These are phyloP conservation scores for Mythimna ferrago DNA, from an alignment of 2,888 invertebrate species.

Conservation along the genomic window DNA sequence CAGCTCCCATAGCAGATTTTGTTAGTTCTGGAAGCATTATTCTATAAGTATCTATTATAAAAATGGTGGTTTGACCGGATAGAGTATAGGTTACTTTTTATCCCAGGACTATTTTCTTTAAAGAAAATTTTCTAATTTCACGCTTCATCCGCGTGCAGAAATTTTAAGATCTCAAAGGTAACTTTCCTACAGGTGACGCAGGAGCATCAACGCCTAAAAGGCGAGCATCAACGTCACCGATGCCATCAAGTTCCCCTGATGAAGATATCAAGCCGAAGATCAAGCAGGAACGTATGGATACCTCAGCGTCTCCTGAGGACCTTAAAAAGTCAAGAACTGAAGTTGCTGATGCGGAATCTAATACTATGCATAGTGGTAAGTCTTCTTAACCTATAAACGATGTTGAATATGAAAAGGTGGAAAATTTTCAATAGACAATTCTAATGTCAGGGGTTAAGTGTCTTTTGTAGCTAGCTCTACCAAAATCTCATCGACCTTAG, in stretches of 20 bases:
- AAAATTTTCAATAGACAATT: not conserved
- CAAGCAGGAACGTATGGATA: slow-evolving; percentile 93
- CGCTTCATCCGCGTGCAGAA: too few species aligned
- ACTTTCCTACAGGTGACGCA: slow-evolving; percentile 83
- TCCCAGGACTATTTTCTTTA: too few species aligned
- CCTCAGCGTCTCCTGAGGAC: slow-evolving; percentile 92
- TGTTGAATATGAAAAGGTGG: not conserved
- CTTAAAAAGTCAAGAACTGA: slow-evolving; percentile 95
- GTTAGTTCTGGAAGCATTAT: too few species aligned
- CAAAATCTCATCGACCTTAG: not conserved
- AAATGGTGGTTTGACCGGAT: too few species aligned
- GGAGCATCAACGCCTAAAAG: slow-evolving; percentile 92
- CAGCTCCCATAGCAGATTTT: too few species aligned
- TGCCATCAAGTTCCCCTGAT: slow-evolving; percentile 89
- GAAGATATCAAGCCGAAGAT: slow-evolving; percentile 90
- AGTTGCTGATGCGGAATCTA: slow-evolving; percentile 96
- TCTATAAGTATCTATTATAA: too few species aligned
- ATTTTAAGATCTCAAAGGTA: not conserved
- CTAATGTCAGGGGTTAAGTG: not conserved
- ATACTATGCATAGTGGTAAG: slow-evolving; percentile 97
- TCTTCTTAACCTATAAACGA: slow-evolving; percentile 49
- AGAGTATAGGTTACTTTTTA: too few species aligned
- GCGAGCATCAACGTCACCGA: slow-evolving; percentile 90
- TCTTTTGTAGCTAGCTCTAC: not conserved
- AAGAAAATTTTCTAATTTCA: too few species aligned